These are phyloP conservation scores for Ophraella communa DNA, from an alignment of 2,888 invertebrate genomes.

Conservation along the genomic window DNA sequence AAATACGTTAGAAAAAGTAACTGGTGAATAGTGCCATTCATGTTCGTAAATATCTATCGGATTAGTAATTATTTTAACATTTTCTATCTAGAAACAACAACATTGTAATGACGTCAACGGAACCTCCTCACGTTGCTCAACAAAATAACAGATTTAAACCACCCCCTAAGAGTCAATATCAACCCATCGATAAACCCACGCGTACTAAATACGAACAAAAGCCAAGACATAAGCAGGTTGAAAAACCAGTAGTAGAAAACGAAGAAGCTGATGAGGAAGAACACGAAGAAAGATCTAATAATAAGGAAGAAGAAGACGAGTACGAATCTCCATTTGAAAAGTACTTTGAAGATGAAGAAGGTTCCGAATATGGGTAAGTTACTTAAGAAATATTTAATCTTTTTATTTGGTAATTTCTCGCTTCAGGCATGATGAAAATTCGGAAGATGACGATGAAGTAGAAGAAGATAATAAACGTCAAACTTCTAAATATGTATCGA, in stretches of 20 bases:
- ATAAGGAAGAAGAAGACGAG: conserved; percentile 26
- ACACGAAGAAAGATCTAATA: conserved; percentile 31
- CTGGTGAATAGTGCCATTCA: too few relatives aligned
- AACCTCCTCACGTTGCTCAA: conserved; percentile 1
- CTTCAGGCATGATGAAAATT: conserved; percentile 31
- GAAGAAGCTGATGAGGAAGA: conserved; percentile 34
- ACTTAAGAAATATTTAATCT: background rate
- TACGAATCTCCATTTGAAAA: conserved; percentile 28
- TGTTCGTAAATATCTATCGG: too few relatives aligned
- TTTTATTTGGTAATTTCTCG: conserved; percentile 1
- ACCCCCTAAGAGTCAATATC: conserved; percentile 22
- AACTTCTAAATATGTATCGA: conserved; percentile 37
- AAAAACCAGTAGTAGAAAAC: conserved; percentile 34
- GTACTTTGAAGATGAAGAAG: conserved; percentile 39
- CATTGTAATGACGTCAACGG: background rate
- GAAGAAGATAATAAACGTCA: conserved; percentile 43
- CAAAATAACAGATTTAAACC: conserved; percentile 16
- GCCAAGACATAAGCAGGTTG: conserved; percentile 17
- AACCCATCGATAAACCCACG: conserved; percentile 22
- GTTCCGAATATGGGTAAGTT: background rate
- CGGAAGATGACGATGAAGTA: conserved; percentile 38
- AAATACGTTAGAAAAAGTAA: too few relatives aligned
- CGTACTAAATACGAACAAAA: conserved; percentile 26
- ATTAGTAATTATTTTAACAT: too few relatives aligned
- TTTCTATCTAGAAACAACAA: conserved; percentile 1